Evolutionary conservation across 2,113 vertebrate genomes (phyloP).

Genomic region (Emydura subglobosa): DNA sequence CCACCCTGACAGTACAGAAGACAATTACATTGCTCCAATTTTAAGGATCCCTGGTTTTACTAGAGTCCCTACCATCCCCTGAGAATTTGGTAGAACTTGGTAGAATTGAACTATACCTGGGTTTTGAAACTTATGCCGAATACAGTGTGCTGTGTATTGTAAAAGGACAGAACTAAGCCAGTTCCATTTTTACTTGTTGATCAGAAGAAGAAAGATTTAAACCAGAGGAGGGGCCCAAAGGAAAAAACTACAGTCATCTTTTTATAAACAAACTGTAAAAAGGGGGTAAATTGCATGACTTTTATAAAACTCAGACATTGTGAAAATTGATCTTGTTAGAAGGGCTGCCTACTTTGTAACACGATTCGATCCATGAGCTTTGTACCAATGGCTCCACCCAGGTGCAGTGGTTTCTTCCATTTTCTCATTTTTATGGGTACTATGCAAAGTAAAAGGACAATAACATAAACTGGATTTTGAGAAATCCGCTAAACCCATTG

Average conservation of each 20-base stretch:
- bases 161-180: not conserved
- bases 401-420: conserved; percentile 54
- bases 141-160: not conserved
- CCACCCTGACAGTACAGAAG: not conserved
- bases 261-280: not conserved
- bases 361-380: conserved; percentile 27
- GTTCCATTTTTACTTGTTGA: not conserved
- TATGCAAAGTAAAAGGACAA: conserved; percentile 68
- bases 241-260: not conserved
- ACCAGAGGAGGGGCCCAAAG: not conserved
- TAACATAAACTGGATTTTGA: conserved; percentile 69
- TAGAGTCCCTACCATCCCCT: not conserved
- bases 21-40: not conserved
- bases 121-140: not conserved
- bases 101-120: conserved; percentile 15
- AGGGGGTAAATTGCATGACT: not conserved
- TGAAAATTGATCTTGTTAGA: conserved; percentile 2
- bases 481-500: conserved; percentile 70
- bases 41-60: not conserved
- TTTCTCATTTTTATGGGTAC: conserved; percentile 59
- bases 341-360: conserved; percentile 23
- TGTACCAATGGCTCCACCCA: conserved; percentile 50
- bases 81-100: not conserved
- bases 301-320: not conserved
- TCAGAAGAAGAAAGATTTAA: not conserved